Conservation (phyloP, 2,888 invertebrate species). For the Mythimna albipuncta region DNA sequence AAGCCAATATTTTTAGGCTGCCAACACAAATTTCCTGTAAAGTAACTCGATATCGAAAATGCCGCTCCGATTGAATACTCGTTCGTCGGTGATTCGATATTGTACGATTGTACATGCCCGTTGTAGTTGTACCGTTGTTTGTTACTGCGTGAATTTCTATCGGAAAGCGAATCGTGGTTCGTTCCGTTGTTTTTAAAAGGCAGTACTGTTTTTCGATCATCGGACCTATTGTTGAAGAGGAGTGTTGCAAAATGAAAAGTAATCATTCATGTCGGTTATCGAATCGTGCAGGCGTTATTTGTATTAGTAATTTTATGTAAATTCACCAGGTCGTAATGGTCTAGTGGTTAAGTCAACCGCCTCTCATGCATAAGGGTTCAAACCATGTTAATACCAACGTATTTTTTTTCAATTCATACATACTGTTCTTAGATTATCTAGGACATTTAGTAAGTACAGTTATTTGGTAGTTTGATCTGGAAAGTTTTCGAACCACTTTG, state of each 20-base stretch:
- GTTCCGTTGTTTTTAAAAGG: conserved; percentile 24
- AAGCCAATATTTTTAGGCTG: conserved; percentile 12
- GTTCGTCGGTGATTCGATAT: conserved; percentile 46
- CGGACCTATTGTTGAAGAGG: conserved; percentile 10
- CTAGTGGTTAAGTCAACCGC: no score
- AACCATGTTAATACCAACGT: no score
- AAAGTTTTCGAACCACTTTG: no score
- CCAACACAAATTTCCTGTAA: conserved; percentile 35
- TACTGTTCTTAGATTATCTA: no score
- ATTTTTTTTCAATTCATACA: no score
- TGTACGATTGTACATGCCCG: conserved; percentile 43
- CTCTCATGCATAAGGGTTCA: no score
- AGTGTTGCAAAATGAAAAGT: conserved; percentile 1
- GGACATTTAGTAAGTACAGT: no score
- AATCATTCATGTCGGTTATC: background rate
- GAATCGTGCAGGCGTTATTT: background rate
- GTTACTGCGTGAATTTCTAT: conserved; percentile 36
- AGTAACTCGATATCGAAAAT: conserved; percentile 44
- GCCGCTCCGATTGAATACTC: conserved; percentile 38
- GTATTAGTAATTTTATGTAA: background rate
- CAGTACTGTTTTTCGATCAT: conserved; percentile 9
- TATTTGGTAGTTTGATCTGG: no score
- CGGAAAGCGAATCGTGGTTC: conserved; percentile 9
- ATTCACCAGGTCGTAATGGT: no score
- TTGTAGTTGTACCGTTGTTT: conserved; percentile 32